Conservation (phyloP, 2,888 invertebrate species). For the Trachelus tabidus region DNA sequence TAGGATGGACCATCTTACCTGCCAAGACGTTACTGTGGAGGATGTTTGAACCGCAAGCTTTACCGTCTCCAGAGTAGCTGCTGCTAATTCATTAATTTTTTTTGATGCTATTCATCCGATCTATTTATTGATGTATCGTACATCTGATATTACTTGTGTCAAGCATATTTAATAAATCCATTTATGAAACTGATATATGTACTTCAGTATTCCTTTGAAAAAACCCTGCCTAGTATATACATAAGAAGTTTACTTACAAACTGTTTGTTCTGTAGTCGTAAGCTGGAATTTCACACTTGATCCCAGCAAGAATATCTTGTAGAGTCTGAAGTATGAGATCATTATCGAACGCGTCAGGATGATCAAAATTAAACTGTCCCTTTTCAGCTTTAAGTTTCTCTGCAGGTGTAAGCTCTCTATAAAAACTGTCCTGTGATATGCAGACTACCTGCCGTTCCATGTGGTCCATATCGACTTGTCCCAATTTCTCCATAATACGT, state of each 20-base stretch:
- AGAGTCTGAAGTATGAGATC: slow-evolving; percentile 84
- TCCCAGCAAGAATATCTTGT: slow-evolving; percentile 84
- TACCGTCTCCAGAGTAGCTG: slow-evolving; percentile 10
- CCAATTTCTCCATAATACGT: slow-evolving; percentile 95
- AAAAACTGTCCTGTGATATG: slow-evolving; percentile 98
- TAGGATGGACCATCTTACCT: slow-evolving; percentile 12
- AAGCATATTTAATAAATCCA: background rate
- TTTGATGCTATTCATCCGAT: background rate
- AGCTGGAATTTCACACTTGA: slow-evolving; percentile 88
- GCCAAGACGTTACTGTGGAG: slow-evolving; percentile 13
- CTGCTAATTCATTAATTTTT: background rate
- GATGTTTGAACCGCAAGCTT: slow-evolving; percentile 8
- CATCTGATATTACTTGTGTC: background rate
- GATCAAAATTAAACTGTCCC: slow-evolving; percentile 98
- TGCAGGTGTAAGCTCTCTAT: slow-evolving; percentile 83
- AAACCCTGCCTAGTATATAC: background rate
- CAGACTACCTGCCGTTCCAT: slow-evolving; percentile 90
- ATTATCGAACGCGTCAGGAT: slow-evolving; percentile 97
- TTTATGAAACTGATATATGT: background rate
- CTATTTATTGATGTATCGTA: background rate
- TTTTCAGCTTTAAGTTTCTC: slow-evolving; percentile 87
- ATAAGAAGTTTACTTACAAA: slow-evolving; percentile 71
- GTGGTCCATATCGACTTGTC: slow-evolving; percentile 91
- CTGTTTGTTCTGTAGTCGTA: slow-evolving; percentile 95
- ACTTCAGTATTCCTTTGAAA: background rate